Conservation (phyloP, 2,113 vertebrate genomes). For the Antechinus flavipes region DNA sequence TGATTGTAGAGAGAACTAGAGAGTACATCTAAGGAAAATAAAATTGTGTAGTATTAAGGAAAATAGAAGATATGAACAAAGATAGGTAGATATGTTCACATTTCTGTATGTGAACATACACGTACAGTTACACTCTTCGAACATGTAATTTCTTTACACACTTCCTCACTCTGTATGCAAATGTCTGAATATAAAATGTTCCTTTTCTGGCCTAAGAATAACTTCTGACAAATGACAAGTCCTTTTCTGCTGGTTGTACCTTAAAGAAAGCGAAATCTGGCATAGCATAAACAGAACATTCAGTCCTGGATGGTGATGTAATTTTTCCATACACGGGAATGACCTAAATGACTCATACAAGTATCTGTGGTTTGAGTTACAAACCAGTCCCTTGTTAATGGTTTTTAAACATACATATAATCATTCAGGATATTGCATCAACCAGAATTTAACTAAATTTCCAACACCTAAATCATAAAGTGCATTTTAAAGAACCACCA, state of each 20-base stretch:
- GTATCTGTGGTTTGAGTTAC: slow-evolving; percentile 79
- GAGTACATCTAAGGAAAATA: not conserved
- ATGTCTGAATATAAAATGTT: slow-evolving; percentile 64
- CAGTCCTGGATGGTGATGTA: slow-evolving; percentile 80
- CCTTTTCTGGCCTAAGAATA: slow-evolving; percentile 78
- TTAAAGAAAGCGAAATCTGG: slow-evolving; percentile 83
- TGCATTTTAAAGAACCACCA: slow-evolving; percentile 34
- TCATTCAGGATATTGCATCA: slow-evolving; percentile 44
- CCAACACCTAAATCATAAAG: slow-evolving; percentile 54
- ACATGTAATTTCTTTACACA: not conserved
- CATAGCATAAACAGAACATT: slow-evolving; percentile 83
- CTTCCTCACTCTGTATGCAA: not conserved
- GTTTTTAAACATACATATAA: slow-evolving; percentile 39
- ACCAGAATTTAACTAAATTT: slow-evolving; percentile 34
- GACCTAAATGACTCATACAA: slow-evolving; percentile 82
- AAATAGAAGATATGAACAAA: slow-evolving; percentile 8
- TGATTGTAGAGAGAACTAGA: not conserved
- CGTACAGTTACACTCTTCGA: not conserved
- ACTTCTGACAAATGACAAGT: slow-evolving; percentile 73
- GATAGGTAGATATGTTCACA: not conserved
- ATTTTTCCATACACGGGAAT: slow-evolving; percentile 84
- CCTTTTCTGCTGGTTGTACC: slow-evolving; percentile 76
- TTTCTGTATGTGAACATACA: not conserved
- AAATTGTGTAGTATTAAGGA: not conserved
- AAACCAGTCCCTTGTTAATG: slow-evolving; percentile 72